Percentiles rank a stretch among this genome's conserved stretches.
Conservation (phyloP, 1,140 invertebrate genomes). For the Zaprionus taronus region DNA sequence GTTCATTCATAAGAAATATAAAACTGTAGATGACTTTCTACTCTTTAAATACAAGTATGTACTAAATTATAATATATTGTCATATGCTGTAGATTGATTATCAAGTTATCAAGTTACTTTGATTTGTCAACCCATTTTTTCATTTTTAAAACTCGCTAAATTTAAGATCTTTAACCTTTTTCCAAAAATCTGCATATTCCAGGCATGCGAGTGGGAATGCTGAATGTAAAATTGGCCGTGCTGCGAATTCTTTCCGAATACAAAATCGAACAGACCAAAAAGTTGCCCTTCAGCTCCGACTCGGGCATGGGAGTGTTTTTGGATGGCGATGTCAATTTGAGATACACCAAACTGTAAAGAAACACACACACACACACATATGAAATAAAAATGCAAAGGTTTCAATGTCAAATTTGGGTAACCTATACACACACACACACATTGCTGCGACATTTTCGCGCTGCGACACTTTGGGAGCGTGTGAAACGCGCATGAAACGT, state of each 20-base stretch:
- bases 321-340: slow-evolving; percentile 63
- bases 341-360: slow-evolving; percentile 63
- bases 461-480: slow-evolving; percentile 20
- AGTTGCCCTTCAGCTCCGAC: slow-evolving; percentile 52
- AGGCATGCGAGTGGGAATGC: slow-evolving; percentile 68
- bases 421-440: background rate
- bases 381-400: slow-evolving; percentile 12
- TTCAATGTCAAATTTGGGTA: slow-evolving; percentile 10
- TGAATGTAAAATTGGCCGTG: slow-evolving; percentile 64
- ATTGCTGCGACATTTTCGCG: slow-evolving; percentile 1
- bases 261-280: slow-evolving; percentile 55
- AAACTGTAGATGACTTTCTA: no score
- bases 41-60: no score
- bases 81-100: no score
- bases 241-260: slow-evolving; percentile 62
- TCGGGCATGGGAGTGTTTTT: slow-evolving; percentile 61
- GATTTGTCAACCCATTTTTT: background rate
- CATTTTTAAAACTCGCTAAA: background rate
- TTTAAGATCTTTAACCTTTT: background rate
- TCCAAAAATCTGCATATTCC: background rate
- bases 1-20: no score
- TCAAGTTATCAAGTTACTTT: background rate
- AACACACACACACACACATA: slow-evolving; percentile 12
- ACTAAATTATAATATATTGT: no score
- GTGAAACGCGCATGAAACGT: slow-evolving; percentile 20